phyloP scores from a whole-genome alignment of 2,888 invertebrate species.

The Xestia sexstrigata region DNA sequence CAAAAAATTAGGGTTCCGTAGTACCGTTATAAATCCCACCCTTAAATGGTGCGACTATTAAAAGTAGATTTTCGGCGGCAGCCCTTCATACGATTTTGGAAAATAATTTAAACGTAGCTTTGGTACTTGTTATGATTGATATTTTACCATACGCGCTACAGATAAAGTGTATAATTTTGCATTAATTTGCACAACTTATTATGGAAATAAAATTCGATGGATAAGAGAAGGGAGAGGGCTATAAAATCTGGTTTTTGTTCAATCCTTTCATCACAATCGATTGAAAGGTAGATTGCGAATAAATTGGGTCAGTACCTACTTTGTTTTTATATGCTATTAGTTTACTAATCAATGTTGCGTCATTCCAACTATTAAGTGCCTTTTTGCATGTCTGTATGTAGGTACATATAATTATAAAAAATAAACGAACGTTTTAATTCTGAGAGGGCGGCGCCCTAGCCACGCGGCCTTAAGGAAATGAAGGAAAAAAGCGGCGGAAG shows the following conservation, averaged over 20 bases:
- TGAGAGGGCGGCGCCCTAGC: slow-evolving; percentile 83
- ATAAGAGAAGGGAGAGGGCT: slow-evolving; percentile 19
- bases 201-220: slow-evolving; percentile 42
- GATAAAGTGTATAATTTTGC: slow-evolving; percentile 55
- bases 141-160: slow-evolving; percentile 56
- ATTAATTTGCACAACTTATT: slow-evolving; percentile 56
- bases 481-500: slow-evolving; percentile 90
- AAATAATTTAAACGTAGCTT: slow-evolving; percentile 58
- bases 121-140: slow-evolving; percentile 58
- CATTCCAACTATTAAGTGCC: slow-evolving; percentile 57
- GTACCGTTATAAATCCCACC: slow-evolving; percentile 54
- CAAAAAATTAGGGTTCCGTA: slow-evolving; percentile 61
- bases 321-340: slow-evolving; percentile 25
- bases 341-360: slow-evolving; percentile 22
- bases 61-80: slow-evolving; percentile 58
- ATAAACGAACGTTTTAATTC: slow-evolving; percentile 87
- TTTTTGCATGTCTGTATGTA: slow-evolving; percentile 70
- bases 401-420: slow-evolving; percentile 72
- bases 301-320: slow-evolving; percentile 37
- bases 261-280: slow-evolving; percentile 34
- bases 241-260: slow-evolving; percentile 20
- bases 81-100: slow-evolving; percentile 60
- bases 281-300: slow-evolving; percentile 30
- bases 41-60: slow-evolving; percentile 63
- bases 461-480: slow-evolving; percentile 89